These are phyloP conservation scores for Neomonachus schauinslandi DNA, from an alignment of 2,113 vertebrate genomes.

Conservation along the genomic window DNA sequence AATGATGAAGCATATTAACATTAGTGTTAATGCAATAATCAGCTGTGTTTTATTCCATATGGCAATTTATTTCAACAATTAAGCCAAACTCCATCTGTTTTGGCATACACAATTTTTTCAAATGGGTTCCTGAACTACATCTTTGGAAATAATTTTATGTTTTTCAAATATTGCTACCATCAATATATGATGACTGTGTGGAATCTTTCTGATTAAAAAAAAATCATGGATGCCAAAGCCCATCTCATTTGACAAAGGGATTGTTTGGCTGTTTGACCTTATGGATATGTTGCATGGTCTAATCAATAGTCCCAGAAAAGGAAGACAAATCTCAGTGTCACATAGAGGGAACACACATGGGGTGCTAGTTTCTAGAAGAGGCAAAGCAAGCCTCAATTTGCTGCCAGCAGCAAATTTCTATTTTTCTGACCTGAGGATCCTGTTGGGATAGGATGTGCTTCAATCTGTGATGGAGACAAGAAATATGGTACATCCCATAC, in stretches of 20 bases:
- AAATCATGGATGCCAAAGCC: background rate
- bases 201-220: conserved; percentile 71
- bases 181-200: conserved; percentile 39
- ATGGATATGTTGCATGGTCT: background rate
- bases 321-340: conserved; percentile 6
- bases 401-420: background rate
- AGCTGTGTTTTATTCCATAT: conserved; percentile 87
- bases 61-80: conserved; percentile 88
- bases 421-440: conserved; percentile 63
- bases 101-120: conserved; percentile 81
- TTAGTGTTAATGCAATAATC: conserved; percentile 88
- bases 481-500: conserved; percentile 80
- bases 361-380: background rate
- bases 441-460: conserved; percentile 59
- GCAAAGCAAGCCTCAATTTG: conserved; percentile 12
- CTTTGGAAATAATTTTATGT: conserved; percentile 68
- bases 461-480: conserved; percentile 77
- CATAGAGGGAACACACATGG: fast-evolving
- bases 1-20: conserved; percentile 86
- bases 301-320: conserved; percentile 56
- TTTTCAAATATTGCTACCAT: conserved; percentile 68
- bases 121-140: conserved; percentile 78
- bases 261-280: conserved; percentile 9
- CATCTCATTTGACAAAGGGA: conserved; percentile 21
- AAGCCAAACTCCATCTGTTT: conserved; percentile 87